Conservation (phyloP, 2,113 vertebrate genomes). For the Stictonetta naevosa region DNA sequence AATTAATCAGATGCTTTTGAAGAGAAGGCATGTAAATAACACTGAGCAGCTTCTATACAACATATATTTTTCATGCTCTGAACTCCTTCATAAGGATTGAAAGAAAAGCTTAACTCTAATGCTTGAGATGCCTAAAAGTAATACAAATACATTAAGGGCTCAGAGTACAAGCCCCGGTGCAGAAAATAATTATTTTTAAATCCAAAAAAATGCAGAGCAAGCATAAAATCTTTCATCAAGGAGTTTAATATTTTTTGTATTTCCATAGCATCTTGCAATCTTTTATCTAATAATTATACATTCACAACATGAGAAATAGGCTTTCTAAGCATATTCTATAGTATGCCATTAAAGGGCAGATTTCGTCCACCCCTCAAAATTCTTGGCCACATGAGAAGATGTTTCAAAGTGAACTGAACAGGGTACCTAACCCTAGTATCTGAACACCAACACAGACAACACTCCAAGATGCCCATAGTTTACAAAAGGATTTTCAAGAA, state of each 20-base stretch:
- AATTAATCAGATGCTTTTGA: not conserved
- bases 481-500: constrained; percentile 6
- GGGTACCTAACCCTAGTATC: not conserved
- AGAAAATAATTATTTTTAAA: not conserved
- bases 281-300: not conserved
- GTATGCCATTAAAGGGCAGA: not conserved
- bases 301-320: not conserved
- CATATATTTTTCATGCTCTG: not conserved
- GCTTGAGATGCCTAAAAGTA: not conserved
- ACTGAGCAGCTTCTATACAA: not conserved
- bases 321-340: not conserved
- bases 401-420: constrained; percentile 36
- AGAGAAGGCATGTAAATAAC: not conserved
- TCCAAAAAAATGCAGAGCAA: not conserved
- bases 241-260: not conserved
- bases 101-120: not conserved
- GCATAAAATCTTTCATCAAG: not conserved
- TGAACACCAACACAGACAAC: constrained; percentile 69
- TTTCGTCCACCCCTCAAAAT: not conserved
- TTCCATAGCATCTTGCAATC: not conserved
- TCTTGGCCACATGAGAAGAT: not conserved
- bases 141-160: not conserved
- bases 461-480: constrained; percentile 63
- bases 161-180: rapidly evolving
- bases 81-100: not conserved